Evolutionary conservation across 1,140 invertebrate genomes (phyloP).

Genomic region (Coboldia fuscipes): DNA sequence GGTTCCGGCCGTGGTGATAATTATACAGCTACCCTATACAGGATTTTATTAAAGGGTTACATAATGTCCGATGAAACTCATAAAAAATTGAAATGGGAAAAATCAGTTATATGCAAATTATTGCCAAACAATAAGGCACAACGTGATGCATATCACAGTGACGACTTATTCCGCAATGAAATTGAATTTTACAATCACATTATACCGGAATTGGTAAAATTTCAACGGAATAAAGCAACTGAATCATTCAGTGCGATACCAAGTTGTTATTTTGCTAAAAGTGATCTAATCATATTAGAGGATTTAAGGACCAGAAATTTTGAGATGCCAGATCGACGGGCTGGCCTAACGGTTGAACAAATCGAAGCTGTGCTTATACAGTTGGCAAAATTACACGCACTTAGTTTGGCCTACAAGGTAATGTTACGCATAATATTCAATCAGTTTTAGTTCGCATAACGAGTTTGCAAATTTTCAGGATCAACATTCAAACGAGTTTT

Average conservation of each 20-base stretch:
- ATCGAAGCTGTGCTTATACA: constrained; percentile 33
- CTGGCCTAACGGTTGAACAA: constrained; percentile 34
- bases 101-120: constrained; percentile 44
- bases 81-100: constrained; percentile 25
- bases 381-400: constrained; percentile 39
- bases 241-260: constrained; percentile 35
- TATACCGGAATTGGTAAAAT: constrained; percentile 33
- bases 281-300: constrained; percentile 33
- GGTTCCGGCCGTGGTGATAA: constrained; percentile 47
- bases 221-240: constrained; percentile 25
- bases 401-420: constrained; percentile 38
- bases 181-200: constrained; percentile 46
- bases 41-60: constrained; percentile 31
- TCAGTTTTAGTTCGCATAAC: neutral
- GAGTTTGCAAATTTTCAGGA: neutral
- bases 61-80: constrained; percentile 20
- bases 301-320: constrained; percentile 31
- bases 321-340: constrained; percentile 39
- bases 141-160: constrained; percentile 43
- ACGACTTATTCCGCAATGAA: constrained; percentile 41
- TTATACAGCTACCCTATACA: constrained; percentile 48
- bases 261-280: constrained; percentile 35
- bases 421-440: neutral
- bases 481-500: constrained; percentile 35
- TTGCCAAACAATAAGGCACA: constrained; percentile 36